Conservation (phyloP, 2,888 invertebrate genomes). For the Nemapogon koenigi region DNA sequence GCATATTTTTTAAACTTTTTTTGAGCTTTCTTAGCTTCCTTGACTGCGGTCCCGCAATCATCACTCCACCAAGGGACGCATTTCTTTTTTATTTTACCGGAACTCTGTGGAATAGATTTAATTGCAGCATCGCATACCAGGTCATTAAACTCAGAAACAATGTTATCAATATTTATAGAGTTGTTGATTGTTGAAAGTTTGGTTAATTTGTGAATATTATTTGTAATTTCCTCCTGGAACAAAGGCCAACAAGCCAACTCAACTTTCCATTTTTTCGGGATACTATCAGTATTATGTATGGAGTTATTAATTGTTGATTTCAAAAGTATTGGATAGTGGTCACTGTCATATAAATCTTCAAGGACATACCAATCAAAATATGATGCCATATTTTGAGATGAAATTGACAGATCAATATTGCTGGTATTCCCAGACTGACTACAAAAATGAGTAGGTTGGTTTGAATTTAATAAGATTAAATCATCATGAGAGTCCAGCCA, state of each 20-base stretch:
- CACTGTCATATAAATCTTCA: too few species aligned
- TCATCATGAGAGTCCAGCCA: too few species aligned
- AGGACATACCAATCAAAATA: slow-evolving; percentile 18
- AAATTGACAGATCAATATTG: slow-evolving; percentile 13
- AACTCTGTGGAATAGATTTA: slow-evolving; percentile 4
- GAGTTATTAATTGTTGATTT: too few species aligned
- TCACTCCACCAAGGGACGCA: slow-evolving; percentile 9
- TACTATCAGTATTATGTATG: too few species aligned
- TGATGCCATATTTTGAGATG: slow-evolving; percentile 15
- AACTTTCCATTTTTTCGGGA: too few species aligned
- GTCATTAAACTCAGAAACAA: slow-evolving; percentile 8
- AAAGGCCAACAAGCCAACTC: too few species aligned
- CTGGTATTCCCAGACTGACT: too few species aligned
- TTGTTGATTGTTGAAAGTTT: slow-evolving; percentile 12
- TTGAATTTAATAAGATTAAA: too few species aligned
- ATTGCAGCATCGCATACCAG: slow-evolving; percentile 11
- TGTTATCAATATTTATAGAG: background rate
- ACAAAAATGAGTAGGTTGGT: too few species aligned
- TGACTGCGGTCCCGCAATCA: slow-evolving; percentile 9
- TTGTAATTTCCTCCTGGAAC: too few species aligned
- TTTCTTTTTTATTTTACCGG: slow-evolving; percentile 7
- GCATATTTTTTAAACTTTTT: slow-evolving; percentile 8
- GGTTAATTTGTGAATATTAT: slow-evolving; percentile 15
- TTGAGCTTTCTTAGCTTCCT: slow-evolving; percentile 8
- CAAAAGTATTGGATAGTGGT: too few species aligned